These are phyloP conservation scores for Accipiter cooperii DNA, from an alignment of 2,113 vertebrate genomes.

Conservation along the genomic window DNA sequence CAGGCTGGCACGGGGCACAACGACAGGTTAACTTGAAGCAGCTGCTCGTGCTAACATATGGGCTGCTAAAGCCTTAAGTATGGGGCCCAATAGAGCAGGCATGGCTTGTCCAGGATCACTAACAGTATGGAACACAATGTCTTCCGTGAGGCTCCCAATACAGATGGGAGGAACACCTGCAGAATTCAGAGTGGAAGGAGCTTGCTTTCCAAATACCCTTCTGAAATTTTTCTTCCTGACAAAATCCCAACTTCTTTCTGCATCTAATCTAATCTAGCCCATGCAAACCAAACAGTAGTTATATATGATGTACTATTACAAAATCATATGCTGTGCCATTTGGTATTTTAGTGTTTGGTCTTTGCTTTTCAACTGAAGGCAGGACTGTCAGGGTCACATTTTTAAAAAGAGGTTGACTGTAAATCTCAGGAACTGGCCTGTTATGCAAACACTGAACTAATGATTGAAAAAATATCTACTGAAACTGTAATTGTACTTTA, in stretches of 20 bases:
- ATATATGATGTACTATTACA: neutral
- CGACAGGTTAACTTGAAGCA: neutral
- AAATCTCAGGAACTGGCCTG: neutral
- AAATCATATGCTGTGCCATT: neutral
- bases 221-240: neutral
- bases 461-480: neutral
- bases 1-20: fast-evolving
- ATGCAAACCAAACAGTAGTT: neutral
- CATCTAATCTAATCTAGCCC: neutral
- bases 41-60: neutral
- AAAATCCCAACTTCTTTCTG: neutral
- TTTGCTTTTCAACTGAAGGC: neutral
- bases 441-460: neutral
- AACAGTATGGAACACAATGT: neutral
- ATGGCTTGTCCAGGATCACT: neutral
- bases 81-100: fast-evolving
- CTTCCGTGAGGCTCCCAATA: neutral
- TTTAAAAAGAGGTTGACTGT: neutral
- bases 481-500: neutral
- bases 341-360: neutral
- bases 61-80: neutral
- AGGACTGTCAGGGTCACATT: neutral
- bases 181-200: fast-evolving
- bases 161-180: neutral
- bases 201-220: neutral